Percentiles rank a stretch among this genome's conserved stretches.
These are phyloP conservation scores for Polyergus mexicanus DNA, from an alignment of 1,140 invertebrate genomes.

Conservation along the genomic window DNA sequence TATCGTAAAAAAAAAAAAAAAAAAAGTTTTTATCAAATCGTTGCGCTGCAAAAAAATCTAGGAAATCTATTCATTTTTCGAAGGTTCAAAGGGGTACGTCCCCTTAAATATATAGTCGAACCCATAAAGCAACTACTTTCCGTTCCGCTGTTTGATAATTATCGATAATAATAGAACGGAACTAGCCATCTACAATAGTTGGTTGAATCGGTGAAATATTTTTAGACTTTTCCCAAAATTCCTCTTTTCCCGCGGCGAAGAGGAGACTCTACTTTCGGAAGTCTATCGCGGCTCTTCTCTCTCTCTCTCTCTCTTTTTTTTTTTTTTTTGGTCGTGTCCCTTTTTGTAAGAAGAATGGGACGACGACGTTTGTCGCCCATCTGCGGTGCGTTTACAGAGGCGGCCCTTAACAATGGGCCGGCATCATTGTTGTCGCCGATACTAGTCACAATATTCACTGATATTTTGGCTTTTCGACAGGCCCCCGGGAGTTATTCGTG, in stretches of 20 bases:
- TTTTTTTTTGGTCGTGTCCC: constrained; percentile 49
- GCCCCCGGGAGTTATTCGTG: constrained; percentile 48
- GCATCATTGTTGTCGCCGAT: constrained; percentile 73
- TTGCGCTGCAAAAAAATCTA: no score
- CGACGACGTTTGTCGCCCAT: constrained; percentile 74
- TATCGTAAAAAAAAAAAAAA: no score
- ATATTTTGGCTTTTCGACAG: constrained; percentile 74
- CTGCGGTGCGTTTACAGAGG: constrained; percentile 75
- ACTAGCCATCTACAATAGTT: background rate
- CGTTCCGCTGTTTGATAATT: background rate
- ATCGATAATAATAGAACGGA: constrained; percentile 18
- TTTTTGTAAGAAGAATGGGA: constrained; percentile 70
- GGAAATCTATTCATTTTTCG: no score
- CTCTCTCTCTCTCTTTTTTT: constrained; percentile 7
- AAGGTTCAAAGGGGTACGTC: no score
- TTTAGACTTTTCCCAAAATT: constrained; percentile 38
- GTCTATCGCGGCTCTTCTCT: constrained; percentile 41
- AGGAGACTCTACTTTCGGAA: constrained; percentile 64
- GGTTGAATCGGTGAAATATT: background rate
- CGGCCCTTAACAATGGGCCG: constrained; percentile 68
- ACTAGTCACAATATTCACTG: constrained; percentile 77
- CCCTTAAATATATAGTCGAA: background rate
- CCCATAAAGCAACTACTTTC: background rate
- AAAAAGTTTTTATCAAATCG: no score
- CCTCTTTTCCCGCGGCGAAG: constrained; percentile 26